Evolutionary conservation across 2,113 vertebrate genomes (phyloP).

Genomic region (Poeciliopsis retropinna): DNA sequence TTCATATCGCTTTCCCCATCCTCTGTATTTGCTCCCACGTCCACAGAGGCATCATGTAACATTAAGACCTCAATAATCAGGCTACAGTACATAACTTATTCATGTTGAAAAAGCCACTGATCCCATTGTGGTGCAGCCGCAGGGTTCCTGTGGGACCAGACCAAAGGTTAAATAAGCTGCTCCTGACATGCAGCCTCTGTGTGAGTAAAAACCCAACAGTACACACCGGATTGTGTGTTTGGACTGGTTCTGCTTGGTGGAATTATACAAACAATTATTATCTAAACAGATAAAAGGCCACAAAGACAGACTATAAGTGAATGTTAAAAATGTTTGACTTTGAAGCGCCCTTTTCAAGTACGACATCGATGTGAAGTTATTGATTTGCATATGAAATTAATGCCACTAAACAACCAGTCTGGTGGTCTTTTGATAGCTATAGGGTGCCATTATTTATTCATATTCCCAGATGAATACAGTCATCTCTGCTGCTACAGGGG

Average conservation of each 20-base stretch:
- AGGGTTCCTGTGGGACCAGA: slow-evolving; percentile 24
- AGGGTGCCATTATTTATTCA: slow-evolving; percentile 68
- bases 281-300: slow-evolving; percentile 11
- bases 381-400: slow-evolving; percentile 61
- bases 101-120: slow-evolving; percentile 21
- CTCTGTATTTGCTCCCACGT: neutral
- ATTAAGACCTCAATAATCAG: slow-evolving; percentile 8
- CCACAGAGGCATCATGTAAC: slow-evolving; percentile 15
- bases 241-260: neutral
- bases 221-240: slow-evolving; percentile 18
- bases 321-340: slow-evolving; percentile 15
- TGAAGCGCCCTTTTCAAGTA: slow-evolving; percentile 58
- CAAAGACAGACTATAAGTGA: neutral
- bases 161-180: slow-evolving; percentile 42
- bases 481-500: slow-evolving; percentile 14
- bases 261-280: neutral
- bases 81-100: slow-evolving; percentile 28
- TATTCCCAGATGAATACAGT: slow-evolving; percentile 45
- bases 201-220: neutral
- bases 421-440: slow-evolving; percentile 60
- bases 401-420: slow-evolving; percentile 46
- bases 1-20: neutral
- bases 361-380: slow-evolving; percentile 68
- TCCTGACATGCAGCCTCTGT: slow-evolving; percentile 22
- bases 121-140: slow-evolving; percentile 15